Evolutionary conservation across 2,113 vertebrate species (phyloP), one percentile per base, ranked within the genome.

Genomic region (Calidris pygmaea): DNA sequence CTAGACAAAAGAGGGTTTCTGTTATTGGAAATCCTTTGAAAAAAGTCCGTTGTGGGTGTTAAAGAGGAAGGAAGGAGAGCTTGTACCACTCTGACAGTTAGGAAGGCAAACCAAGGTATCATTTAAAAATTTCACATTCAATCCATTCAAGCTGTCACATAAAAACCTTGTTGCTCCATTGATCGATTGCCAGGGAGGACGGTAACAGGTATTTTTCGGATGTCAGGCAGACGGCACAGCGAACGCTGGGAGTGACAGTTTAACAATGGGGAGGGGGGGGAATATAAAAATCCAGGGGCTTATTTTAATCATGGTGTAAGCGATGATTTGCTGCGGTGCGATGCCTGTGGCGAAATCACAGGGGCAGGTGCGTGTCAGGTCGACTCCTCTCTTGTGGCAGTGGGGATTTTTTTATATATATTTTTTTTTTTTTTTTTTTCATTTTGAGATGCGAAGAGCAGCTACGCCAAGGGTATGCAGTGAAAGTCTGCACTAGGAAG

Each of bases 1-100:
- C 89, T 75, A 65, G 58, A 83, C 22, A 91, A 55, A 82, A 87
- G 41, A n/a, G 17, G 43, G 75, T 93, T 80, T 81, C 96, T 94
- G 79, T 91, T 93, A 90, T 14, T 73, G 78, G 80, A 95, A 95
- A 73, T 86, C 45, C 60, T 89, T 93, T 66, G 59, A 76, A 78
- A 63, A 71, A 53, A 82, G 32, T 75, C 27, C 35, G 37, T 53
- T 87, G 39, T 32, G 34, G 71, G 66, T 91, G 63, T 75, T 92
- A 80, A 80, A 88, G 74, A 95, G 48, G 74, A 96, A 97, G 85
- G 45, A 91, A 91, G 56, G 91, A 81, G 74, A 83, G 8, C 55
- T 94, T 85, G 48, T 75, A 71, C 56, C 53, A 84, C 45, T 79
- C 86, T 85, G 87, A 68, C 72, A 73, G 95, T 30, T 77, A 78